Conservation (phyloP, 2,888 invertebrate species). For the Rotaria macrura region DNA sequence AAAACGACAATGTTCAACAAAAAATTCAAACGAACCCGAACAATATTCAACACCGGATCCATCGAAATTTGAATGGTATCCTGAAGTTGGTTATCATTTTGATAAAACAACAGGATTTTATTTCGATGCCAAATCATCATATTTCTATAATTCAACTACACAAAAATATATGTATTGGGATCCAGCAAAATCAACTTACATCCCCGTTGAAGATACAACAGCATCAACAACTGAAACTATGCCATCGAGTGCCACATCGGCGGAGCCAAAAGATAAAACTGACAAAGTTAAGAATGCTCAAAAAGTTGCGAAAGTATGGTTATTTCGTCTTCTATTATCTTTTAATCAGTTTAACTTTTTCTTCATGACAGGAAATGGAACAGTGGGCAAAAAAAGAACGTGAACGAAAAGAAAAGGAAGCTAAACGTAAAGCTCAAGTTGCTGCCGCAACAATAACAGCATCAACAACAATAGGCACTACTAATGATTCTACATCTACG, state of each 20-base stretch:
- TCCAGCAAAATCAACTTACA: constrained; percentile 50
- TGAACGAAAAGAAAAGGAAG: constrained; percentile 62
- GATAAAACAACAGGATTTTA: constrained; percentile 83
- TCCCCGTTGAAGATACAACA: constrained; percentile 38
- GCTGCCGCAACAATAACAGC: background rate
- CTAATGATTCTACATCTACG: background rate
- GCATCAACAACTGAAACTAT: background rate
- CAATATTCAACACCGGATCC: constrained; percentile 64
- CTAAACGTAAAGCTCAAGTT: constrained; percentile 14
- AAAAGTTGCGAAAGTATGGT: constrained; percentile 77
- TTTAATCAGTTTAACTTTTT: background rate
- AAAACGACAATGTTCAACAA: background rate
- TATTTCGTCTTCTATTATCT: background rate
- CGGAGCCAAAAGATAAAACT: constrained; percentile 25
- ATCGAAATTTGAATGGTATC: constrained; percentile 80
- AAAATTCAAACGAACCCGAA: background rate
- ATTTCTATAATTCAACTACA: constrained; percentile 83
- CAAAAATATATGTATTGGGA: constrained; percentile 93
- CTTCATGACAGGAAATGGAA: constrained; percentile 62
- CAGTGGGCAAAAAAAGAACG: constrained; percentile 92
- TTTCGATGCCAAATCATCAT: constrained; percentile 84
- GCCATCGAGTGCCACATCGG: constrained; percentile 40
- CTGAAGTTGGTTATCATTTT: constrained; percentile 86
- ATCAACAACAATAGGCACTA: background rate
- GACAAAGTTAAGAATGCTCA: constrained; percentile 78